These are phyloP conservation scores for Plusia festucae DNA, from an alignment of 2,888 invertebrate species.

Conservation along the genomic window DNA sequence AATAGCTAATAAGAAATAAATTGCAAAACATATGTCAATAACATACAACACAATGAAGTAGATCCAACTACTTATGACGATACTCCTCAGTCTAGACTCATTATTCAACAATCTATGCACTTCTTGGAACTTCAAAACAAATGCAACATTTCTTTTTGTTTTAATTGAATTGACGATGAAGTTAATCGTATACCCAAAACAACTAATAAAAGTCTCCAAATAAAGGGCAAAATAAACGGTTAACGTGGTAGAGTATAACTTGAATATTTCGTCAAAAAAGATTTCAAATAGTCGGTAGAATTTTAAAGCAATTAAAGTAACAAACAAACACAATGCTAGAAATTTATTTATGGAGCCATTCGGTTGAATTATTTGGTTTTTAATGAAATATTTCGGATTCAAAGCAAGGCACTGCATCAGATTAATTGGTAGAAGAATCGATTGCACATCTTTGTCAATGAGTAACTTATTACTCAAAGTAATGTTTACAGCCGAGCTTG, in stretches of 20 bases:
- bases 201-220: background rate
- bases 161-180: background rate
- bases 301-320: background rate
- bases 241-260: background rate
- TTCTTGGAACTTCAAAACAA: conserved; percentile 1
- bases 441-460: conserved; percentile 1
- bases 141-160: background rate
- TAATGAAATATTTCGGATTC: conserved; percentile 5
- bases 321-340: background rate
- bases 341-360: background rate
- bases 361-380: background rate
- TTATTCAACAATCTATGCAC: conserved; percentile 3
- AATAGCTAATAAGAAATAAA: background rate
- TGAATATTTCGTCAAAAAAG: background rate
- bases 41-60: background rate
- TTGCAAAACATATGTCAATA: background rate
- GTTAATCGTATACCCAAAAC: background rate
- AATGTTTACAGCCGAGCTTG: background rate
- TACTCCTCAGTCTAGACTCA: background rate
- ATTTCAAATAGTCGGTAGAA: background rate
- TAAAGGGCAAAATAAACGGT: background rate
- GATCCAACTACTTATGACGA: background rate
- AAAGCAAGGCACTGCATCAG: background rate
- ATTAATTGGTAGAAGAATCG: conserved; percentile 1
- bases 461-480: background rate